These are phyloP conservation scores for Uloborus diversus DNA, from an alignment of 1,140 invertebrate species.

Conservation along the genomic window DNA sequence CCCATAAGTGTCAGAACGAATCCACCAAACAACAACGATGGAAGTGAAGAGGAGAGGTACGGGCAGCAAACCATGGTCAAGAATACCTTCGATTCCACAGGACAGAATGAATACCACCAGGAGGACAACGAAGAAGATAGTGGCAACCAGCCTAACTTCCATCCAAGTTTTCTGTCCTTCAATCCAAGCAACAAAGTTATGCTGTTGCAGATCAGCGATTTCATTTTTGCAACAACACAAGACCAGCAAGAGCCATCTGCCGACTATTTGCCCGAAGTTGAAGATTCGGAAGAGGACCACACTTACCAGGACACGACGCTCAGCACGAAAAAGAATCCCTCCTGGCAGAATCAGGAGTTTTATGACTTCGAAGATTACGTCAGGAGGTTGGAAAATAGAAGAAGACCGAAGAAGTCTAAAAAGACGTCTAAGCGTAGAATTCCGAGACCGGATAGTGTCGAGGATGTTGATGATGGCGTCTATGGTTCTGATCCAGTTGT, in stretches of 20 bases:
- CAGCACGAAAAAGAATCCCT: background rate
- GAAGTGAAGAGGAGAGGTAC: constrained; percentile 15
- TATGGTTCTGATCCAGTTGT: constrained; percentile 35
- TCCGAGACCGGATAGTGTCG: background rate
- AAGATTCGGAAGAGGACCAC: background rate
- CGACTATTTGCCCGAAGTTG: no score
- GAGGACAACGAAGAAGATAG: background rate
- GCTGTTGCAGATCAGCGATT: constrained; percentile 33
- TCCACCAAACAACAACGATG: background rate
- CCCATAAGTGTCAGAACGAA: constrained; percentile 11
- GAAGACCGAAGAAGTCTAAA: background rate
- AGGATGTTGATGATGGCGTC: constrained; percentile 16
- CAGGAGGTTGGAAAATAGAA: background rate
- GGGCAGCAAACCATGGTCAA: background rate
- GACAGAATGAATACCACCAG: background rate
- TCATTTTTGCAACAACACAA: background rate
- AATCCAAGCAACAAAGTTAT: constrained; percentile 12
- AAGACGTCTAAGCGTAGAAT: background rate
- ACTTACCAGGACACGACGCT: background rate
- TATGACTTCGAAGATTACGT: constrained; percentile 34
- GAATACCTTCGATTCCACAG: background rate
- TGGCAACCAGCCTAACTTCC: background rate
- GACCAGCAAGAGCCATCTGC: no score
- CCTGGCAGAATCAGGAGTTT: background rate
- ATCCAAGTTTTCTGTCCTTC: constrained; percentile 17